Conservation (phyloP, 2,113 vertebrate species). For the Lampris incognitus region DNA sequence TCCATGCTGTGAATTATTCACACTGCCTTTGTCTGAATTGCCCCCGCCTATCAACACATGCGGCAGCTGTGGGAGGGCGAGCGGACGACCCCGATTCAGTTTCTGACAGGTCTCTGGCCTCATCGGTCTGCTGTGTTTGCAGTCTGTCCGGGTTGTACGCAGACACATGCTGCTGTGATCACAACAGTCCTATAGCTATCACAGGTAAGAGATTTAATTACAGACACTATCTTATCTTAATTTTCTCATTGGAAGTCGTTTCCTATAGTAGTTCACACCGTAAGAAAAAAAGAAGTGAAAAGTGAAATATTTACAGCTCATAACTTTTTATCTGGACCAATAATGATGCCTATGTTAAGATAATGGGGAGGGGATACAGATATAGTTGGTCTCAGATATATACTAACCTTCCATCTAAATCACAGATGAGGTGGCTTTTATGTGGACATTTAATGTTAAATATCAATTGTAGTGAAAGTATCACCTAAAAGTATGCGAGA, state of each 20-base stretch:
- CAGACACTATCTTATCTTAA: neutral
- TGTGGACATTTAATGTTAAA: too few relatives aligned
- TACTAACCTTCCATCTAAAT: neutral
- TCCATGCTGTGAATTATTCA: slow-evolving; percentile 72
- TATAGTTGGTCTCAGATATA: neutral
- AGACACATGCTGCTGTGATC: slow-evolving; percentile 1
- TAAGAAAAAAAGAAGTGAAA: neutral
- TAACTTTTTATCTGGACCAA: too few relatives aligned
- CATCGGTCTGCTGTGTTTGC: slow-evolving; percentile 24
- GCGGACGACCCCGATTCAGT: slow-evolving; percentile 45
- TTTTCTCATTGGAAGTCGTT: neutral
- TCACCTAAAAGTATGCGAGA: too few relatives aligned
- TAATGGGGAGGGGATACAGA: neutral
- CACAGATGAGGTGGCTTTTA: neutral
- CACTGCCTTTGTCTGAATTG: slow-evolving; percentile 50
- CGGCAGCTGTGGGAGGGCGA: slow-evolving; percentile 23
- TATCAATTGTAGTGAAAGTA: too few relatives aligned
- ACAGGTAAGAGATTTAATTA: neutral
- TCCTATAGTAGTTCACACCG: neutral
- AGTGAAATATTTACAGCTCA: neutral
- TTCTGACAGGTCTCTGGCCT: slow-evolving; percentile 17
- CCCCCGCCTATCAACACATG: slow-evolving; percentile 43
- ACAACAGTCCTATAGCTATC: neutral
- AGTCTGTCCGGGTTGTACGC: slow-evolving; percentile 12
- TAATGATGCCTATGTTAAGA: too few relatives aligned